phyloP scores from a whole-genome alignment of 2,797 vertebrate species.

The Carduelis carduelis region DNA sequence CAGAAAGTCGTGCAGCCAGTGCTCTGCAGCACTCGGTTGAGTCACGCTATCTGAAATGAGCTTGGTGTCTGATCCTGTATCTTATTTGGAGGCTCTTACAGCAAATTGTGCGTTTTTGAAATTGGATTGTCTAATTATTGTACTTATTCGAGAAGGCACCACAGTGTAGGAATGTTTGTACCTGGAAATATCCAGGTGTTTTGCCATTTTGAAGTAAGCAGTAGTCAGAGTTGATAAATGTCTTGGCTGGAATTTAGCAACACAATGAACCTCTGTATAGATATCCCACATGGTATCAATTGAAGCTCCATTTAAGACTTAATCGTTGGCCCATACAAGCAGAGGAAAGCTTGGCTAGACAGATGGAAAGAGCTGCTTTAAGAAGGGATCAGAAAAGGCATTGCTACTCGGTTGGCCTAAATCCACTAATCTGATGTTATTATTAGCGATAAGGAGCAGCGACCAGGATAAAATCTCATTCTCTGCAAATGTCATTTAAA shows the following conservation, averaged over 20 bases:
- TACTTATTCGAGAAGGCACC: background rate
- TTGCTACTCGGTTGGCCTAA: conserved; percentile 73
- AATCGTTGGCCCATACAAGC: conserved; percentile 67
- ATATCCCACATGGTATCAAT: conserved; percentile 74
- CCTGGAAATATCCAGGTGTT: conserved; percentile 48
- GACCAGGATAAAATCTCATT: conserved; percentile 78
- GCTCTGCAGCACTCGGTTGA: background rate
- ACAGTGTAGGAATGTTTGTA: conserved; percentile 24
- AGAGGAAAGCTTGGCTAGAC: conserved; percentile 71
- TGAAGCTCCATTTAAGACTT: conserved; percentile 72
- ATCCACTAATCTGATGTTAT: conserved; percentile 83
- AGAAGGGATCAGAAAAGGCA: conserved; percentile 75
- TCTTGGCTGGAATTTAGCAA: conserved; percentile 66
- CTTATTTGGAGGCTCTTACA: background rate
- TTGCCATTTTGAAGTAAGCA: conserved; percentile 33
- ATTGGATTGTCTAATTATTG: background rate
- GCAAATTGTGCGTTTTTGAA: background rate
- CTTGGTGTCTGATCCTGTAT: background rate
- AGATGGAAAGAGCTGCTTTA: conserved; percentile 78
- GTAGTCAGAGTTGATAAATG: conserved; percentile 66
- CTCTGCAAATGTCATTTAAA: conserved; percentile 81
- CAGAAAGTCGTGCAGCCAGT: background rate
- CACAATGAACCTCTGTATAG: conserved; percentile 71
- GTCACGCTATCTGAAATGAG: background rate
- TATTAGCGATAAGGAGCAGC: conserved; percentile 79